Evolutionary conservation across 2,888 invertebrate species (phyloP).

Genomic region (Clistopyga incitator): DNA sequence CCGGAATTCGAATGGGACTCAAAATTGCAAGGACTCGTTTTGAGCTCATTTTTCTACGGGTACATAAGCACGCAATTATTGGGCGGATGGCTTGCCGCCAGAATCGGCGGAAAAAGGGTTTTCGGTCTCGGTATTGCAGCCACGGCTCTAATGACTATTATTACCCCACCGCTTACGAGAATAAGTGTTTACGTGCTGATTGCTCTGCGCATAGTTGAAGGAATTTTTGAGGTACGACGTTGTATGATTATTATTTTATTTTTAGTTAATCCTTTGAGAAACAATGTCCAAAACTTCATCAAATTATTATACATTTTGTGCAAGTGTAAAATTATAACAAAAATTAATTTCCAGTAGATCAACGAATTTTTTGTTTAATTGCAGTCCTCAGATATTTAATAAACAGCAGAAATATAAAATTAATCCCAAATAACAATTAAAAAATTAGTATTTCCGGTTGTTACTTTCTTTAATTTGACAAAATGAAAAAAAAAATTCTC

Average conservation of each 20-base stretch:
- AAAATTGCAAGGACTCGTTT: conserved; percentile 90
- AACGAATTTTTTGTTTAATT: too few species aligned
- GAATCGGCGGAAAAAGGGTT: conserved; percentile 93
- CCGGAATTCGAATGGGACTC: conserved; percentile 92
- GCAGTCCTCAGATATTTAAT: too few species aligned
- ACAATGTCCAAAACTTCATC: too few species aligned
- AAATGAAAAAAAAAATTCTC: neutral
- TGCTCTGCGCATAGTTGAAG: conserved; percentile 91
- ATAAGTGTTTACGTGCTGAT: conserved; percentile 90
- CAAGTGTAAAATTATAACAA: too few species aligned
- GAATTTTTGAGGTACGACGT: conserved; percentile 90
- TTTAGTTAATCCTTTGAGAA: neutral
- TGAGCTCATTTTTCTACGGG: conserved; percentile 96
- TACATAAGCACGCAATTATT: conserved; percentile 93
- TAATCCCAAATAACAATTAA: too few species aligned
- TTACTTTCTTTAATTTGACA: too few species aligned
- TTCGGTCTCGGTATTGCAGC: conserved; percentile 92
- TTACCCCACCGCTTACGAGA: conserved; percentile 92
- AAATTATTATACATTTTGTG: too few species aligned
- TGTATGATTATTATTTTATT: neutral
- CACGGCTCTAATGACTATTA: conserved; percentile 91
- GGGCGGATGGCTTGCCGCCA: conserved; percentile 93
- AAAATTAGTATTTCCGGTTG: too few species aligned
- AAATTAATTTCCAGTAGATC: too few species aligned
- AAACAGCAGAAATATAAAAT: too few species aligned